Evolutionary conservation across 2,113 vertebrate genomes (phyloP), one percentile per base, ranked within the genome.

Genomic region (Dasyprocta punctata): DNA sequence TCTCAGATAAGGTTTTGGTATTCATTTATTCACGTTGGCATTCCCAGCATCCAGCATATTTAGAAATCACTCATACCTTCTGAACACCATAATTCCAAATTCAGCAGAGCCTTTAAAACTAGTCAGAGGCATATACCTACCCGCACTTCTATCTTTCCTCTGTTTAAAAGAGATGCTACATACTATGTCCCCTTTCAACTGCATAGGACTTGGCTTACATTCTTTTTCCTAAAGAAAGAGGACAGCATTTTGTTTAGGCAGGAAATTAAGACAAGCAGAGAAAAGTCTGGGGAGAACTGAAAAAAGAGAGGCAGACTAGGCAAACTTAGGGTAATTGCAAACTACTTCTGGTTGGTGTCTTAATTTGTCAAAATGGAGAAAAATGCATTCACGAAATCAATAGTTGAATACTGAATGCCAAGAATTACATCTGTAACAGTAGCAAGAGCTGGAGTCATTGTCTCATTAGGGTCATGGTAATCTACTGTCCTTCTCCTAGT

Each of bases 301-400:
- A n/a, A 33, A 82, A 89, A 89, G n/a, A 94, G 19, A 91, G 38
- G 12, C 8, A 88, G 83, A 77, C 36, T 89, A 71, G 67, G 80
- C 47, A 96, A 93, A 96, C 11, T 86, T 95, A 49, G 22, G 47
- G 16, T 84, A 44, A 92, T 80, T 93, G 60, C n/a, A 96, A 80
- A 81, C 83, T 73, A 92, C 52, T 93, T 89, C 28, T 89, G 7
- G 19, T 93, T 71, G 44, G 26, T 78, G n/a, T 86, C 54, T 96
- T 9, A 47, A 7, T 92, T 86, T 94, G 47, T 84, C 80, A 30
- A 93, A 89, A 84, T 95, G 58, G 82, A 91, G 47, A 91, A 95
- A 91, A 93, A 86, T 61, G 24, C 49, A 87, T 77, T 94, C 49
- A 94, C 17, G 67, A 87, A 96, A 95, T 97, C 75, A 86, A 73